Base-by-base conservation (phyloP, 1,140 invertebrate genomes). In the Musca domestica region DNA sequence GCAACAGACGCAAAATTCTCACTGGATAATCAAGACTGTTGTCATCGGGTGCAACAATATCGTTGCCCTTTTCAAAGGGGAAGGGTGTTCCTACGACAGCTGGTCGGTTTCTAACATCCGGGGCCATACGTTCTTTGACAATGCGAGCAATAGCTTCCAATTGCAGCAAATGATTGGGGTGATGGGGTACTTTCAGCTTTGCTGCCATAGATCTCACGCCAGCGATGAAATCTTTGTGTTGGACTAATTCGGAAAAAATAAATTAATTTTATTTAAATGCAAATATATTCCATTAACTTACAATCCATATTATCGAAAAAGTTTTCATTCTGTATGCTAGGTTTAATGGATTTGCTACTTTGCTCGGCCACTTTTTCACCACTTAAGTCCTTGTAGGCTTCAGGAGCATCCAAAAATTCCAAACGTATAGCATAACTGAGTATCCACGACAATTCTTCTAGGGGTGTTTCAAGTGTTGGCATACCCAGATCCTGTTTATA, bases 401-500 rank as follows among this genome's bases (percentile, higher is more conserved):
- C 86, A 72, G 86, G 78, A 83, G 93, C 89, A 76, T 95, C 93
- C 23, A 88, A 86, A 82, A 91, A 95, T 77, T 95, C 92, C 48
- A 95, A 85, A 76, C 90, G 85, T 12, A 96, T 85, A 64, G 95
- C 94, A 76, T 90, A 87, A 2, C 90, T 90, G 1, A 96, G 74
- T n/a, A 98, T 80, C 94, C 95, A 97, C 74, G 95, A 93, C 0
- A 95, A 74, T 75, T 90, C 87, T 72, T 94, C 88, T 64, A 85
- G 70, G 68, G 82, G 79, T 54, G 73, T 84, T 70, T 74, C 76
- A 65, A 82, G 81, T 4, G 84, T 75, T 15, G 88, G 88, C 83
- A 90, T 90, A 2, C 87, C 86, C 15, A 96, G 69, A 76, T 94
- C 90, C 56, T 82, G 82, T 72, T 93, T 87, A 83, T 96, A 98